Evolutionary conservation across 2,888 invertebrate genomes (phyloP).

Genomic region (Pilophorus perplexus): DNA sequence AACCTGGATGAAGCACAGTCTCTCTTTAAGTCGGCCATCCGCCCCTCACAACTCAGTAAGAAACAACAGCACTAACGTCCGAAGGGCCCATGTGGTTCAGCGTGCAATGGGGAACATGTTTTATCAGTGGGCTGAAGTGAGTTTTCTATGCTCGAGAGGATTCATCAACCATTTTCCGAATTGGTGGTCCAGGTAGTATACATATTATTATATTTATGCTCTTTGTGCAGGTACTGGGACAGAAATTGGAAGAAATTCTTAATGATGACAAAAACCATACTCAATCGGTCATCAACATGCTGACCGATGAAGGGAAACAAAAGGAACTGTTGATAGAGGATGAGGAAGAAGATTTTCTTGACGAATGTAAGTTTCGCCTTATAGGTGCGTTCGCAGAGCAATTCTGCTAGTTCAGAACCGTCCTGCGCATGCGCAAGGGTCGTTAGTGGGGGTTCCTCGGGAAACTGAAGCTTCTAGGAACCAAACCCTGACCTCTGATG

Average conservation of each 20-base stretch:
- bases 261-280: slow-evolving; percentile 73
- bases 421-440: too few relatives aligned
- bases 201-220: too few relatives aligned
- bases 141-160: background rate
- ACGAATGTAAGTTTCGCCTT: slow-evolving; percentile 69
- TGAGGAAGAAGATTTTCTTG: slow-evolving; percentile 95
- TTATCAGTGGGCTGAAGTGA: slow-evolving; percentile 92
- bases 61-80: slow-evolving; percentile 58
- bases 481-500: too few relatives aligned
- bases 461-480: too few relatives aligned
- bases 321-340: slow-evolving; percentile 76
- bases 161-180: too few relatives aligned
- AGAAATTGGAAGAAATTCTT: slow-evolving; percentile 85
- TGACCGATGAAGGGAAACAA: slow-evolving; percentile 74
- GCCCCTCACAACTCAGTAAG: slow-evolving; percentile 58
- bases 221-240: slow-evolving; percentile 77
- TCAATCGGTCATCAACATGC: slow-evolving; percentile 64
- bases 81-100: slow-evolving; percentile 70
- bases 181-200: too few relatives aligned
- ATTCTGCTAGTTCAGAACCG: too few relatives aligned
- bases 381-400: background rate
- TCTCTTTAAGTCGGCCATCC: slow-evolving; percentile 70
- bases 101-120: slow-evolving; percentile 94
- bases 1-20: slow-evolving; percentile 89
- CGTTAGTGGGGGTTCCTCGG: too few relatives aligned